Evolutionary conservation across 2,797 vertebrate species (phyloP), one percentile per base, ranked within the genome.

Genomic region (Darevskia nairensis): DNA sequence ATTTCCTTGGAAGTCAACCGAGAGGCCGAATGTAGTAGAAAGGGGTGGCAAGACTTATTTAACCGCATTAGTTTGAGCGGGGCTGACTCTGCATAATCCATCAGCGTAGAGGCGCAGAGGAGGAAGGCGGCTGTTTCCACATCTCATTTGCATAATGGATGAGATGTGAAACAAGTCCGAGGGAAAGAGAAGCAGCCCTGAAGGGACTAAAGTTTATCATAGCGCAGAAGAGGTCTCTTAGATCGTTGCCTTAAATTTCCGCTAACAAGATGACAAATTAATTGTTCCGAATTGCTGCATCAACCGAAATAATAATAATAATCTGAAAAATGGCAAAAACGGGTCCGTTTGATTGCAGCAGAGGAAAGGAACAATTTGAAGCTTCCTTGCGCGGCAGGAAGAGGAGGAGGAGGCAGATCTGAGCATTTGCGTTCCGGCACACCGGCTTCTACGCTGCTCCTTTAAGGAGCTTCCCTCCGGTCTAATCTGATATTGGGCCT

Each of bases 101-200:
- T 97, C 96, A 97, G 95, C 93, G 94, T 96, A 94, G 90, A 90
- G 94, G 95, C 94, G 95, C 92, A 95, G 96, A 96, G 96, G 93
- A 92, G 95, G 94, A 95, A 94, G 93, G 95, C 94, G 96, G 96
- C 95, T 95, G 95, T 97, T 96, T 97, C 95, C 92, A 95, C 94
- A 96, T 96, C 95, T 97, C 96, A 97, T 97, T 97, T 97, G 82
- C 97, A 97, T 97, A 97, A 97, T 96, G 95, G 96, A 96, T 96
- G 94, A 95, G 94, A 96, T 96, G 95, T 94, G 96, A 96, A 97
- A 97, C 95, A 94, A 96, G 92, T 95, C 94, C 94, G 90, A 91
- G 91, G 94, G 80, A 87, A 90, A 93, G 89, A 93, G 91, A 94
- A 95, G 93, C 11, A 39, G 6, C 92, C 96, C 96, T 89, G 81